Percentiles rank a stretch among this genome's conserved stretches.
phyloP scores from a whole-genome alignment of 2,888 invertebrate genomes.

The Drosophila mimetica region DNA sequence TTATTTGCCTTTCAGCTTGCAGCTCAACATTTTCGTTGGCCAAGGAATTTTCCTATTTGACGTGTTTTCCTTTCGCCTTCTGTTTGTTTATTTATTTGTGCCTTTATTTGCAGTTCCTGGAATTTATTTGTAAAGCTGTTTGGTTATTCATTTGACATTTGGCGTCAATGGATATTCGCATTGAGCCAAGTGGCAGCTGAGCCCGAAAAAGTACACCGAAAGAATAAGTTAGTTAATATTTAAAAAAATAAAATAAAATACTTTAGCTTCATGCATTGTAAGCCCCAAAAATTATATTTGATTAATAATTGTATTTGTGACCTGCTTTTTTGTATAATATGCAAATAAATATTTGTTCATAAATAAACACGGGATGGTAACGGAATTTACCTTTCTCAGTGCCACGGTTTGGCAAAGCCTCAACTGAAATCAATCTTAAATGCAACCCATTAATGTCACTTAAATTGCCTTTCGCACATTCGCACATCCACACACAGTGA shows the following conservation, averaged over 20 bases:
- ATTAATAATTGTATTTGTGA: too few relatives aligned
- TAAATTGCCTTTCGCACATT: constrained; percentile 19
- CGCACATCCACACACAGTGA: not conserved
- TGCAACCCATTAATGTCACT: constrained; percentile 32
- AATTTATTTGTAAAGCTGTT: constrained; percentile 72
- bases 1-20: constrained; percentile 69
- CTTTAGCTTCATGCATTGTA: too few relatives aligned
- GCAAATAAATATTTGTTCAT: too few relatives aligned
- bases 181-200: constrained; percentile 30
- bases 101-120: constrained; percentile 47
- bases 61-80: constrained; percentile 9
- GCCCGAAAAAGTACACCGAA: constrained; percentile 4
- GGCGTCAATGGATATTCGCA: constrained; percentile 26
- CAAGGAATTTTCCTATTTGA: constrained; percentile 24
- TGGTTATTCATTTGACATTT: constrained; percentile 70
- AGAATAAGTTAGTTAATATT: too few relatives aligned
- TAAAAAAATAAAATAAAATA: too few relatives aligned
- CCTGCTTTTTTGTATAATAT: too few relatives aligned
- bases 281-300: too few relatives aligned
- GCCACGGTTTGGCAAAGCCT: not conserved
- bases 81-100: constrained; percentile 44
- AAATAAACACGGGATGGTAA: not conserved
- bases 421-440: constrained; percentile 24
- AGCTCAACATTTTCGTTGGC: constrained; percentile 23
- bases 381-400: too few relatives aligned